Evolutionary conservation across 2,888 invertebrate genomes (phyloP), one percentile per base, ranked within the genome.

Genomic region (Nemapogon koenigi): DNA sequence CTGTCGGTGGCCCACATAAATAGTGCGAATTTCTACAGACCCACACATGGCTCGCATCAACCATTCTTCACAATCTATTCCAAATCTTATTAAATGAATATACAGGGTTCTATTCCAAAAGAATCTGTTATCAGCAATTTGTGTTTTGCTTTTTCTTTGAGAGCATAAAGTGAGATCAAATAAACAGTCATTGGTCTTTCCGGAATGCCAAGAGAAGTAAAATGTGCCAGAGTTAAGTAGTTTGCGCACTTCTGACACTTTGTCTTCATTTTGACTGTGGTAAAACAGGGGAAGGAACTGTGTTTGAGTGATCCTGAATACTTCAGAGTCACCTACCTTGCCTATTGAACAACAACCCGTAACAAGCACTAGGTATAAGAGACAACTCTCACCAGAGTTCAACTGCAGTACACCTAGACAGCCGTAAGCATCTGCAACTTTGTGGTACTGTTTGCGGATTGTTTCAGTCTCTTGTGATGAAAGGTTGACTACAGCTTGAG

Each of bases 21-120:
- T 92, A 1, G 98, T 99, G 43, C 97, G 86, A 46, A 99, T 91
- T 75, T 98, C 97, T 13, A 99, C 91, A 39, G 94, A 95, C 13
- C 99, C 99, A 79, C 98, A 98, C 89, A 97, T 97, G 22, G 92
- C 86, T 68, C 94, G 93, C 28, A 97, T 81, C 40, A 99, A 78
- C 99, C 99, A 99, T 35, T 89, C 84, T 46, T 86, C 85, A 50
- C 92, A 91, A 60, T 95, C 89, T 27, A 99, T 90, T 37, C 94
- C 94, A 79, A 86, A 98, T 48, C 95, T 84, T 52, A 96, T 85
- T 48, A 98, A 81, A 70, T 96, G 95, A 45, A 97, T 90, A 62
- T 95, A 94, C 46, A 99, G 81, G 81, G 94, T 95, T 52, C 97
- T 88, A 67, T 99, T 99, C 97, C 98, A 99, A 64, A 99, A 98